phyloP scores from a whole-genome alignment of 2,888 invertebrate genomes.

The Amorpha juglandis region DNA sequence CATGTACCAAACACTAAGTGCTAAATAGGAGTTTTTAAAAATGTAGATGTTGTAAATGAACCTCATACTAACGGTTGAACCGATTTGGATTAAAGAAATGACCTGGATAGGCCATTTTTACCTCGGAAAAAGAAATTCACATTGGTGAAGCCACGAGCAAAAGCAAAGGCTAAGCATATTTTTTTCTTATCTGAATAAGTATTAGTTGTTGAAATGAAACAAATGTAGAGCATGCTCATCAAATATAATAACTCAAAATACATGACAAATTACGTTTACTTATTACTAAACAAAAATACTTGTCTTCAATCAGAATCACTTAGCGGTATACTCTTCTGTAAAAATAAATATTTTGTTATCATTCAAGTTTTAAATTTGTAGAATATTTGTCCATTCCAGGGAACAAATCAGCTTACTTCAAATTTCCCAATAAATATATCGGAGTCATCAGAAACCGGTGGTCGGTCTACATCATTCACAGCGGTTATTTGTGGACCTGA shows the following conservation, averaged over 20 bases:
- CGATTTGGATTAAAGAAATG: too few relatives aligned
- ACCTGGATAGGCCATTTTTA: too few relatives aligned
- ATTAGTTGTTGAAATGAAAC: neutral
- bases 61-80: too few relatives aligned
- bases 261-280: constrained; percentile 52
- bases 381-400: too few relatives aligned
- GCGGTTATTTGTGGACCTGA: constrained; percentile 76
- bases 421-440: constrained; percentile 75
- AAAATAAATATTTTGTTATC: constrained; percentile 31
- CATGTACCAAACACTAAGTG: too few relatives aligned
- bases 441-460: constrained; percentile 70
- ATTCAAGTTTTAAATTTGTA: too few relatives aligned
- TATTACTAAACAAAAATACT: constrained; percentile 57
- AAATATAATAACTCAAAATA: constrained; percentile 2
- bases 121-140: too few relatives aligned
- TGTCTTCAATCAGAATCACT: constrained; percentile 65
- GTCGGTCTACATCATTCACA: constrained; percentile 64
- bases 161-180: too few relatives aligned
- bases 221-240: neutral
- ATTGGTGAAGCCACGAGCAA: too few relatives aligned
- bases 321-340: constrained; percentile 69
- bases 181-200: too few relatives aligned
- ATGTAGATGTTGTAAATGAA: too few relatives aligned
- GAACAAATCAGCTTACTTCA: constrained; percentile 59
- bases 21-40: too few relatives aligned